Evolutionary conservation across 2,888 invertebrate genomes (phyloP), one percentile per base, ranked within the genome.

Genomic region (Lacanobia oleracea): DNA sequence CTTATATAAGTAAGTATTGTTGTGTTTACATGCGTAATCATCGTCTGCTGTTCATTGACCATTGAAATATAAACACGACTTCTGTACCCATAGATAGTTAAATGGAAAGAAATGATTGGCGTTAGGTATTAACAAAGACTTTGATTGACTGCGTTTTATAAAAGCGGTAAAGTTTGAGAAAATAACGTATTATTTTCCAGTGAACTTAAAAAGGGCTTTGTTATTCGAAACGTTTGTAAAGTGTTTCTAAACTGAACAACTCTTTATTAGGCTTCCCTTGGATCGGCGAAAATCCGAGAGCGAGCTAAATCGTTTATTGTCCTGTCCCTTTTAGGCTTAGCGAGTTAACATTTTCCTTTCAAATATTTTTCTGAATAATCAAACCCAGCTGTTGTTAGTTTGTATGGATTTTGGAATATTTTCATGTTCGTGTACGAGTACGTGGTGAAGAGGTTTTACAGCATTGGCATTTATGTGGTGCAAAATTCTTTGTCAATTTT

Each of bases 31-130:
- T 77, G 72, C 68, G 57, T 72, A 80, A 81, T 79, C 82, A 70
- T 60, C 62, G 77, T 56, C 64, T 62, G 60, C 81, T 85, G 86
- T 85, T 83, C 87, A 85, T 86, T 85, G 85, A 85, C 86, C 80
- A 86, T 67, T 63, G 51, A 62, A 27, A 72, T 50, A 72, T 71
- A 75, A 43, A 59, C 61, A 71, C 60, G 48, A 56, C 51, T 45
- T 50, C 67, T 33, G 5, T 59, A 65, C 16, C 8, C 18, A 43
- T 53, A 54, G 16, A 3, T 18, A 56, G 2, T 27, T 21, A 59
- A 10, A 33, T 33, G 33, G 33, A 27, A 50, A 69, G 40, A 62
- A 57, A 61, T 70, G 59, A 73, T 67, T 57, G 71, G 37, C 51
- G 16, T 43, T 67, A n/a, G n/a, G n/a, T n/a, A 61, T 68, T 72